Evolutionary conservation across 2,888 invertebrate genomes (phyloP).

Genomic region (Zygogramma bicolorata): DNA sequence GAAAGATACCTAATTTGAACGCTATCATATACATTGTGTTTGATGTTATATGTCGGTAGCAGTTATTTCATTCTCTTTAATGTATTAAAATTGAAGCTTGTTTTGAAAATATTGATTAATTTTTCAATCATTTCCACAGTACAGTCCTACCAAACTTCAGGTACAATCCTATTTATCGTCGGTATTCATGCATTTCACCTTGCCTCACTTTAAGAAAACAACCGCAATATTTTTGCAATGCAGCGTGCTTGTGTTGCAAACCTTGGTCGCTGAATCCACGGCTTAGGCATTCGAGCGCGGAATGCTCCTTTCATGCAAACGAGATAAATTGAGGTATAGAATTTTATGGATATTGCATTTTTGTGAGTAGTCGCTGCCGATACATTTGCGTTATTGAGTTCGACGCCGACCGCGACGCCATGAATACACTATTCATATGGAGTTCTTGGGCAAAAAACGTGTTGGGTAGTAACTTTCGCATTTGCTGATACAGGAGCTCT

Average conservation of each 20-base stretch:
- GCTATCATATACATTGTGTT: no score
- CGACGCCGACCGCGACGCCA: background rate
- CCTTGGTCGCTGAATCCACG: background rate
- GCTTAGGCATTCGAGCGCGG: background rate
- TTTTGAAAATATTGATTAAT: no score
- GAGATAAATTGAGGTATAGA: background rate
- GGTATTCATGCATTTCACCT: no score
- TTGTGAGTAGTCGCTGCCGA: background rate
- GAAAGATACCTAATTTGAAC: no score
- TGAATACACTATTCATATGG: background rate
- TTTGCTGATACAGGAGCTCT: background rate
- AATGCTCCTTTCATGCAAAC: background rate
- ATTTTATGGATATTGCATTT: constrained; percentile 7
- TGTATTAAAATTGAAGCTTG: no score
- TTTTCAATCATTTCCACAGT: no score
- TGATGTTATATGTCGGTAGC: no score
- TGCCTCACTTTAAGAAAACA: background rate
- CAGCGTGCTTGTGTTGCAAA: background rate
- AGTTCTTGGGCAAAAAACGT: background rate
- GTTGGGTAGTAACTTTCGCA: background rate
- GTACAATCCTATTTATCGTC: no score
- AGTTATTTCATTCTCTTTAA: no score
- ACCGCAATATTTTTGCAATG: background rate
- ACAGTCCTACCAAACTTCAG: no score
- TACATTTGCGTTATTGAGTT: background rate